Evolutionary conservation across 2,113 vertebrate species (phyloP), one percentile per base, ranked within the genome.

Genomic region (Rhinolophus sinicus): DNA sequence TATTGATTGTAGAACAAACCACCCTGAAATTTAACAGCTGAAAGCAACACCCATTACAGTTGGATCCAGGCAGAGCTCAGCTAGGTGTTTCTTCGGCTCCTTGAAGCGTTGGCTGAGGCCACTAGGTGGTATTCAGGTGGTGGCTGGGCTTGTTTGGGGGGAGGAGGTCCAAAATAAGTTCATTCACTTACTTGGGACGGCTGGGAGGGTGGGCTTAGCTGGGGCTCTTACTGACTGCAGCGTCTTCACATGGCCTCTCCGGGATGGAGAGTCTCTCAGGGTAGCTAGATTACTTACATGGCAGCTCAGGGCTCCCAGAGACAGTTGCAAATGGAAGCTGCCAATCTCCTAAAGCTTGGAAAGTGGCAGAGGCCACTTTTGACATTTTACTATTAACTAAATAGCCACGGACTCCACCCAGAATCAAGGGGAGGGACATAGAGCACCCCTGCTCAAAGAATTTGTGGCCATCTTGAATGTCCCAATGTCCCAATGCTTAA

Each of bases 81-180:
- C 50, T 47, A 54, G 62, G 8, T 12, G n/a, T 88, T 88, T 92
- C 19, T 95, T 93, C 69, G 76, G 19, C 9, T 40, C 33, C 52
- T n/a, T 67, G 16, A 30, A 26, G 26, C 18, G 33, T 2, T 60
- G 26, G 38, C 38, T 89, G 35, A 69, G 40, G 28, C 83, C 21
- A 26, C 4, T n/a, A 10, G 0, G 64, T 80, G 35, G n/a, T 40
- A 4, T 83, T 60, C 16, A 28, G 3, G 16, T 70, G 30, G 65
- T 33, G 22, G 28, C 5, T 60, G 30, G 50, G 15, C 52, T 67
- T 47, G 7, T 85, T 38, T 56, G 14, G n/a, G 35, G 22, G 13
- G 4, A 8, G 8, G 10, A 22, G 33, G 12, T 52, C 54, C 19
- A 58, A 28, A 50, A 65, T 65, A 44, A 47, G 38, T 88, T n/a